A percentile compares a stretch with the other conserved stretches of the same genome.
Evolutionary conservation across 2,113 vertebrate species (phyloP).

Genomic region (Gila orcuttii): DNA sequence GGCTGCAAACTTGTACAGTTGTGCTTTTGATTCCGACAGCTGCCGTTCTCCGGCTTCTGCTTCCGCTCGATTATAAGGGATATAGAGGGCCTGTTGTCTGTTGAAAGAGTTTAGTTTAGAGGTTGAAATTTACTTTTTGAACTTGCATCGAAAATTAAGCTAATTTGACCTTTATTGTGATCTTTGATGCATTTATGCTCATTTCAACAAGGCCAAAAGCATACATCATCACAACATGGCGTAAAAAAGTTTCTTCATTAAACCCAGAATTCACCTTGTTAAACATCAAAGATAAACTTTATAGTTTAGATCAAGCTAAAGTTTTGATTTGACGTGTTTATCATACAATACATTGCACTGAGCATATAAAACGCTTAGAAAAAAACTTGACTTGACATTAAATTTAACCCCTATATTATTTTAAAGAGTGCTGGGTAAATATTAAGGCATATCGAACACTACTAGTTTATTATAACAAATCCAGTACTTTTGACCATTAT

Average conservation of each 20-base stretch:
- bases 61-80: background rate
- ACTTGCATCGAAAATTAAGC: background rate
- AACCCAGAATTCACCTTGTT: background rate
- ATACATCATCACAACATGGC: background rate
- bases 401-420: background rate
- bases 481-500: background rate
- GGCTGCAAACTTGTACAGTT: conserved; percentile 46
- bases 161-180: background rate
- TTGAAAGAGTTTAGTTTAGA: background rate
- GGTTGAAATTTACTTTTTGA: conserved; percentile 15
- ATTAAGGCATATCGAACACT: background rate
- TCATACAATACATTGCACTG: background rate
- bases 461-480: background rate
- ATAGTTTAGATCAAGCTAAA: background rate
- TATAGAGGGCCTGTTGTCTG: conserved; percentile 20
- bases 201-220: background rate
- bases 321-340: background rate
- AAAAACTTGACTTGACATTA: background rate
- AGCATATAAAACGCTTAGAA: background rate
- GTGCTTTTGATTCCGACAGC: conserved; percentile 48
- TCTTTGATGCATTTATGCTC: background rate
- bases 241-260: background rate
- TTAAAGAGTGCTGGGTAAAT: conserved; percentile 9
- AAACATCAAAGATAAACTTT: background rate
- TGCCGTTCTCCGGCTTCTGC: conserved; percentile 33